A percentile compares a stretch with the other conserved stretches of the same genome.
phyloP scores from a whole-genome alignment of 64 coral and sea anemone genomes.

The Montipora efflorescens region DNA sequence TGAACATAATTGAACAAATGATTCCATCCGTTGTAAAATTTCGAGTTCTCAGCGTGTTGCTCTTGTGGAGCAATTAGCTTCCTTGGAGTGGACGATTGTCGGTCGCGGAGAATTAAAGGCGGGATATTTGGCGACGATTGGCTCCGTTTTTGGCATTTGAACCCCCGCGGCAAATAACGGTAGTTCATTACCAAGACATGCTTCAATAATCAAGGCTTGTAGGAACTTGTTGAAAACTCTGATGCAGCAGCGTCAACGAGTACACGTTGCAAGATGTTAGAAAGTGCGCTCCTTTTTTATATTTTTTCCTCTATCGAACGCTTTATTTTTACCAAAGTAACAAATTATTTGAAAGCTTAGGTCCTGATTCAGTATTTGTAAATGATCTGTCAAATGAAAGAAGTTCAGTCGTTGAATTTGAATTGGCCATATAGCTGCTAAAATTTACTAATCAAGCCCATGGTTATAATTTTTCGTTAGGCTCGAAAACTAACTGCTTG shows the following conservation, averaged over 20 bases:
- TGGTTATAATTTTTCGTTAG: too few relatives aligned
- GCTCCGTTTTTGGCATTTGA: not conserved
- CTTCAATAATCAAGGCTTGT: not conserved
- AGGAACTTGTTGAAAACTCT: slow-evolving; percentile 17
- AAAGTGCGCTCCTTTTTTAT: too few relatives aligned
- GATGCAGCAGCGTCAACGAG: not conserved
- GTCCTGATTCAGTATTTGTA: not conserved
- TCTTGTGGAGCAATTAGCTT: slow-evolving; percentile 9
- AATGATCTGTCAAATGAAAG: not conserved
- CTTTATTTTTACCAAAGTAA: not conserved
- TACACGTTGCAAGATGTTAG: too few relatives aligned
- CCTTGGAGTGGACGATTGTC: not conserved
- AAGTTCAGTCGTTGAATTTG: not conserved
- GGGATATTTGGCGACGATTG: not conserved
- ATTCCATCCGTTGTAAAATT: slow-evolving; percentile 40
- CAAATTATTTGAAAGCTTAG: not conserved
- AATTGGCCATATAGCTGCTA: not conserved
- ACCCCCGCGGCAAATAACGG: not conserved
- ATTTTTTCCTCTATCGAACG: not conserved
- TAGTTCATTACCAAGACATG: not conserved
- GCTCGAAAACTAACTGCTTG: too few relatives aligned
- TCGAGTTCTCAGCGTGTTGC: slow-evolving; percentile 5
- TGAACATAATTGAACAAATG: slow-evolving; percentile 22
- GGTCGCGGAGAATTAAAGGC: not conserved
- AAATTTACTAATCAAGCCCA: too few relatives aligned